Evolutionary conservation across 2,888 invertebrate species (phyloP), one percentile per base, ranked within the genome.

Genomic region (Mythimna impura): DNA sequence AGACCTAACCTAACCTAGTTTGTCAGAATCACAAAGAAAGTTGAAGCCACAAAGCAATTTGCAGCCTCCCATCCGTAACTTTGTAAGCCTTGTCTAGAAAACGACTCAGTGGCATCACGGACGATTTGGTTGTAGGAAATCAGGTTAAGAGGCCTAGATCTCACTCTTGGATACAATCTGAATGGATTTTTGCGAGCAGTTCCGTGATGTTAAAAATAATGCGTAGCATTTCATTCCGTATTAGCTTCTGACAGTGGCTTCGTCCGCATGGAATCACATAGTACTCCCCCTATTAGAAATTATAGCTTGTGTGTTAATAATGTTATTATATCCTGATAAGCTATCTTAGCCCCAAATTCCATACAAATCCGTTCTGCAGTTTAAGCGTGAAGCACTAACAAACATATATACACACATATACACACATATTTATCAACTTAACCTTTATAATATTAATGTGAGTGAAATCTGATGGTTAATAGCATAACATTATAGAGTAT

Each of bases 41-140:
- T 89, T 76, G 76, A 67, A 76, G 81, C 89, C 89, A 83, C 91
- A 90, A 90, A 70, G 86, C 89, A 92, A 91, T 93, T 93, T 91
- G 89, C 71, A 86, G 83, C 85, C 83, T 87, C 78, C 85, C 73
- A 82, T 91, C 89, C 94, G 93, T 92, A 90, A 91, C 93, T 76
- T 74, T 65, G 81, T 73, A 63, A 65, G 68, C 69, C 85, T 88
- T 71, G 80, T 87, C 86, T 87, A 91, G 90, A 90, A 89, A 88
- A 83, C 67, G 66, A 87, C 88, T 88, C 73, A 76, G 84, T 82
- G 78, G 75, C 85, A 89, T 87, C 87, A 86, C 88, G 87, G 89
- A 84, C 87, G 85, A 89, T 90, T 91, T 89, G 88, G 71, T 75
- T 72, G 63, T 50, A 84, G 86, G 91, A 93, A 93, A 93, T 91